These are phyloP conservation scores for Orgyia antiqua DNA, from an alignment of 2,888 invertebrate genomes.

Conservation along the genomic window DNA sequence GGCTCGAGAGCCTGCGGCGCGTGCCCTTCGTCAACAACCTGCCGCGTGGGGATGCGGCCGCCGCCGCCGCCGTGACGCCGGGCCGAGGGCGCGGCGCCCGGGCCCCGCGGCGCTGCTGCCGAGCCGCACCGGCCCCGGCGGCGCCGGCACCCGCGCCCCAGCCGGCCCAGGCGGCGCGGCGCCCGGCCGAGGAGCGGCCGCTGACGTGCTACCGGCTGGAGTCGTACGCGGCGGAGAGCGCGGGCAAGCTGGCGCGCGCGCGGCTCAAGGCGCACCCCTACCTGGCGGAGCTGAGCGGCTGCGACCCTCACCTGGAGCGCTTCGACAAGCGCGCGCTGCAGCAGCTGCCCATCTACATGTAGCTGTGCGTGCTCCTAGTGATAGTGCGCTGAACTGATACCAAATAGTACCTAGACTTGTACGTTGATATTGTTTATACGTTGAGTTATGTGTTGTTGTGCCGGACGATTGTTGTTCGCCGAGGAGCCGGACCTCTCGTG, in stretches of 20 bases:
- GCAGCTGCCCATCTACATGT: constrained; percentile 75
- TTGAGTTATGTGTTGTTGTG: constrained; percentile 64
- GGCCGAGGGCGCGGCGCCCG: constrained; percentile 33
- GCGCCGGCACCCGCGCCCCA: constrained; percentile 37
- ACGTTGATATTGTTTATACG: constrained; percentile 68
- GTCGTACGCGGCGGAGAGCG: constrained; percentile 37
- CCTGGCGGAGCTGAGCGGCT: constrained; percentile 54
- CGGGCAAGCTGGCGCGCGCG: constrained; percentile 42
- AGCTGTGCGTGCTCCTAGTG: constrained; percentile 62
- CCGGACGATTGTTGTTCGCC: constrained; percentile 47
- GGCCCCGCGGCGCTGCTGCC: constrained; percentile 39
- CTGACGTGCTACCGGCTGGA: constrained; percentile 47
- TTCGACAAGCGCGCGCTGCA: constrained; percentile 73
- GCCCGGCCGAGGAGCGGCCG: constrained; percentile 16
- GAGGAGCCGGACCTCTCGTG: constrained; percentile 30
- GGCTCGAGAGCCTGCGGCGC: constrained; percentile 89
- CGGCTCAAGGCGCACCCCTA: constrained; percentile 54
- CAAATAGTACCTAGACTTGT: constrained; percentile 63
- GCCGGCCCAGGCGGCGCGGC: constrained; percentile 28
- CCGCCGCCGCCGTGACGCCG: constrained; percentile 39
- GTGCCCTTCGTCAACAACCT: constrained; percentile 91
- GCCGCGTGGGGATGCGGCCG: constrained; percentile 77
- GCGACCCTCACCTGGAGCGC: constrained; percentile 69
- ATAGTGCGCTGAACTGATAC: constrained; percentile 48
- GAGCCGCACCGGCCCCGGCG: constrained; percentile 41